phyloP scores from a whole-genome alignment of 2,113 vertebrate species.

The Albula glossodonta region DNA sequence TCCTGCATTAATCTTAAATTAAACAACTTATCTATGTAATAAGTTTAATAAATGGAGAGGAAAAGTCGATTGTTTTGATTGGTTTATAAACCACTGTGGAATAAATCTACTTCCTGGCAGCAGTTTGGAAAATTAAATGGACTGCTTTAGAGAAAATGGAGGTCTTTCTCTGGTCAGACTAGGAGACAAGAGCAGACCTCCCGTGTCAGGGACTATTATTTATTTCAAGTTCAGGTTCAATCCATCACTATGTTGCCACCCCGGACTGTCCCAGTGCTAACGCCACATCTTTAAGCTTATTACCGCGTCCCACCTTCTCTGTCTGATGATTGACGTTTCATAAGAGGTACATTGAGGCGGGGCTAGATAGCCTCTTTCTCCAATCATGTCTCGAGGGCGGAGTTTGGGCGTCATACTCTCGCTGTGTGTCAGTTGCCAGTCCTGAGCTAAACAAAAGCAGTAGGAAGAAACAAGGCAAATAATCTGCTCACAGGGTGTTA shows the following conservation, averaged over 20 bases:
- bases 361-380: conserved; percentile 55
- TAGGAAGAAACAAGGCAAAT: conserved; percentile 72
- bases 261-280: conserved; percentile 46
- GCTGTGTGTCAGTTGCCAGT: conserved; percentile 68
- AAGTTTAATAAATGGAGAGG: conserved; percentile 42
- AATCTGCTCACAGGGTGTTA: conserved; percentile 49
- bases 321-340: conserved; percentile 61
- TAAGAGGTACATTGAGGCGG: conserved; percentile 63
- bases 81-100: conserved; percentile 27
- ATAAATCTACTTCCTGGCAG: conserved; percentile 56
- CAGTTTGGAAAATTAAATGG: conserved; percentile 51
- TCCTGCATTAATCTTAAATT: conserved; percentile 44
- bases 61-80: conserved; percentile 48
- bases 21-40: conserved; percentile 39
- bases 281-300: conserved; percentile 69
- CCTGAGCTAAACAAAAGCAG: conserved; percentile 71
- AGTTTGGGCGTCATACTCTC: conserved; percentile 58
- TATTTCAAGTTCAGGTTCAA: conserved; percentile 64
- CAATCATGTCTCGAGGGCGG: conserved; percentile 65
- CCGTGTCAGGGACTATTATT: conserved; percentile 62
- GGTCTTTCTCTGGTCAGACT: conserved; percentile 53
- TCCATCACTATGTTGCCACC: conserved; percentile 71
- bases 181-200: conserved; percentile 57
- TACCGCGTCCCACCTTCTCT: conserved; percentile 54
- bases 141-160: conserved; percentile 45